Evolutionary conservation across 2,797 vertebrate species (phyloP).

Genomic region (Phoeniculus purpureus): DNA sequence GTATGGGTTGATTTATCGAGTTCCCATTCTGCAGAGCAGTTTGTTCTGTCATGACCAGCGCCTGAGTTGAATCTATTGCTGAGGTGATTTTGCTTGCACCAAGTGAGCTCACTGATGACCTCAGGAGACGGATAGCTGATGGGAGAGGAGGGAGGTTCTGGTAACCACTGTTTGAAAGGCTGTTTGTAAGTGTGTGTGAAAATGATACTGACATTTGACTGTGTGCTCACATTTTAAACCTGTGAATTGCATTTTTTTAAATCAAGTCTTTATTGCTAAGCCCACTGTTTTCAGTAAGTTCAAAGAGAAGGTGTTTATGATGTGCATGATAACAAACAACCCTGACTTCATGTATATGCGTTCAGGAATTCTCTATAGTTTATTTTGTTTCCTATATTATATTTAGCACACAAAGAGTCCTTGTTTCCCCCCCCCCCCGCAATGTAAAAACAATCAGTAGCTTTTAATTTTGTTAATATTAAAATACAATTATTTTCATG

Average conservation of each 20-base stretch:
- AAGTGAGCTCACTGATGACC: background rate
- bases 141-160: background rate
- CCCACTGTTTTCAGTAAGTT: background rate
- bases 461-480: background rate
- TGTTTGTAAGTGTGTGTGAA: background rate
- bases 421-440: background rate
- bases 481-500: background rate
- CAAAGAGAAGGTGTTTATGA: background rate
- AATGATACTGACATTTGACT: background rate
- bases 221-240: background rate
- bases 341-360: background rate
- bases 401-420: background rate
- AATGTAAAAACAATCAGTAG: background rate
- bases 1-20: background rate
- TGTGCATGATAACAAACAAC: background rate
- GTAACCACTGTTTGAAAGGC: background rate
- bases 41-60: fast-evolving
- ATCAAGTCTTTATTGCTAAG: background rate
- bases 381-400: background rate
- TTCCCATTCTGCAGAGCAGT: background rate
- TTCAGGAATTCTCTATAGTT: conserved; percentile 21
- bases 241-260: background rate
- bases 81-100: background rate
- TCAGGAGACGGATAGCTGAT: background rate
- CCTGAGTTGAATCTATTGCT: background rate